Evolutionary conservation across 2,888 invertebrate species (phyloP).

Genomic region (Drosophila mimetica): DNA sequence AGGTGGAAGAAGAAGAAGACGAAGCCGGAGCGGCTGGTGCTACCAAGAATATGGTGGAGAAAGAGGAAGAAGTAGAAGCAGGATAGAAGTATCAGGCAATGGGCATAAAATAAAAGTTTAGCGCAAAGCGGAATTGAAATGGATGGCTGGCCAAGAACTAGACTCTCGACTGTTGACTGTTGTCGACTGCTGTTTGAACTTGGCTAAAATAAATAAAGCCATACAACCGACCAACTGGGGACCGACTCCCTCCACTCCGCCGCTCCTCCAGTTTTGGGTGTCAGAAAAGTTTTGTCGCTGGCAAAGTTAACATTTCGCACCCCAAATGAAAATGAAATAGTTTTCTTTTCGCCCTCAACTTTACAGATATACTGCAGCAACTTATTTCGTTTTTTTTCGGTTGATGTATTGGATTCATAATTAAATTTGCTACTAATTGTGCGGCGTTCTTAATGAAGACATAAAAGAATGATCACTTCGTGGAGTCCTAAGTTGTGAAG

Average conservation of each 20-base stretch:
- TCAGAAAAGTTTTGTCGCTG: conserved; percentile 48
- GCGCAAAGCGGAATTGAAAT: conserved; percentile 67
- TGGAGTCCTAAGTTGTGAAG: conserved; percentile 7
- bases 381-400: conserved; percentile 17
- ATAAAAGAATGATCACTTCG: conserved; percentile 19
- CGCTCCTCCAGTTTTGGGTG: conserved; percentile 27
- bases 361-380: conserved; percentile 16
- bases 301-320: conserved; percentile 57
- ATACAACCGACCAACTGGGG: conserved; percentile 58
- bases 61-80: conserved; percentile 17
- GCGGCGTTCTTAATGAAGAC: conserved; percentile 62
- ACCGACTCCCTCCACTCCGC: conserved; percentile 37
- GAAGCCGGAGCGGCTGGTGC: conserved; percentile 27
- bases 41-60: conserved; percentile 12
- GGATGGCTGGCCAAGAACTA: conserved; percentile 55
- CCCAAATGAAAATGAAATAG: conserved; percentile 66
- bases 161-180: conserved; percentile 42
- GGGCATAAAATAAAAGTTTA: conserved; percentile 71
- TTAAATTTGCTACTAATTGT: conserved; percentile 73
- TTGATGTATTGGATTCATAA: conserved; percentile 61
- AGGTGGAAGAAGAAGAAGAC: conserved; percentile 8
- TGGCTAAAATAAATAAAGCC: conserved; percentile 77
- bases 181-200: conserved; percentile 63
- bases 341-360: conserved; percentile 42
- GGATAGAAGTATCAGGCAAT: conserved; percentile 49